Base-by-base conservation (phyloP, 2,888 invertebrate genomes). In the Mechanitis mazaeus region DNA sequence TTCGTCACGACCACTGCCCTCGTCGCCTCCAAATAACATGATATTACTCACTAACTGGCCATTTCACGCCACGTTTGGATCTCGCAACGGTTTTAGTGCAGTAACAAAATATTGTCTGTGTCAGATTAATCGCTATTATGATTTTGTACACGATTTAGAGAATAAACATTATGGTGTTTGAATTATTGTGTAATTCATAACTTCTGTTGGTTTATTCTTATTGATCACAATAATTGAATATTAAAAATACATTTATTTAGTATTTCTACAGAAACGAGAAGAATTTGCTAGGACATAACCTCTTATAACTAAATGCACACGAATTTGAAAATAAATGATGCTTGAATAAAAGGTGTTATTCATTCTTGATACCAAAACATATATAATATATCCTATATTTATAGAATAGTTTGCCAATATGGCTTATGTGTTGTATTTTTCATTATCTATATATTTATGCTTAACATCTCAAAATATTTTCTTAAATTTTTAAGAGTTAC, bases 21-120 rank as follows among this genome's bases (percentile, higher is more conserved):
- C 82, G 81, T 84, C 83, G 78, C 82, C 78, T 80, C 80, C 81
- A 83, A 85, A 87, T 84, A 85, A 88, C 87, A 85, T 82, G 84
- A 84, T 87, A 87, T 86, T 87, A 85, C 84, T 87, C 81, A 85
- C 86, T 87, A 86, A 88, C 87, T 84, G 87, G 83, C 84, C 82
- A 87, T 87, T 88, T 87, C 87, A 87, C 87, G 87, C 87, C 81
- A 79, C 77, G 78, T 79, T 83, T 75, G 69, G 71, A 70, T 68
- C 68, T 69, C 72, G 74, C 75, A 75, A 75, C 78, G 75, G 80
- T 79, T 78, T 76, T 68, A 67, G 67, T 66, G 65, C 66, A 67
- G 66, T 70, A 73, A 72, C 70, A 71, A 73, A 75, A 72, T 75
- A 73, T 75, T 73, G 70, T 72, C 75, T 73, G 71, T 72, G 71